These are phyloP conservation scores for Gallinago stenura DNA, from an alignment of 2,797 vertebrate species.

Conservation along the genomic window DNA sequence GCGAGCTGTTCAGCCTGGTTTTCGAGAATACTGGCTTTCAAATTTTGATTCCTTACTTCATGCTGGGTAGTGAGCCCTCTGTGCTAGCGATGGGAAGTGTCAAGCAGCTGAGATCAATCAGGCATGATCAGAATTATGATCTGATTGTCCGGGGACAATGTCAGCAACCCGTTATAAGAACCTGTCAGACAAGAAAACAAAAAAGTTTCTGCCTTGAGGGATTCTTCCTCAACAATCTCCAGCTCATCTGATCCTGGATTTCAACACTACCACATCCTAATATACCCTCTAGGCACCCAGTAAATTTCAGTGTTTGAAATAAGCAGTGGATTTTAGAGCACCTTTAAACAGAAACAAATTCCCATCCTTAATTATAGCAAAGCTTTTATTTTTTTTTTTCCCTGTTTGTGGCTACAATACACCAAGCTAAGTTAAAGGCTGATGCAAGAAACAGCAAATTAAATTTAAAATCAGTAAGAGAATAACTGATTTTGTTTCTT, in stretches of 20 bases:
- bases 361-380: not conserved
- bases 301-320: not conserved
- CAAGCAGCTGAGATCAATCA: not conserved
- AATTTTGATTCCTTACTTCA: not conserved
- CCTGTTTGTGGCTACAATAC: not conserved
- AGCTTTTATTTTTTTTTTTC: not conserved
- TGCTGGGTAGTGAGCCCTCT: not conserved
- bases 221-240: not conserved
- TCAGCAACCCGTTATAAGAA: not conserved
- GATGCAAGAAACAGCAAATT: not conserved
- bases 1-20: not conserved
- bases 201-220: not conserved
- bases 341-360: not conserved
- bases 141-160: not conserved
- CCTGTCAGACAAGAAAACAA: not conserved
- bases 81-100: not conserved
- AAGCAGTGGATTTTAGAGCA: not conserved
- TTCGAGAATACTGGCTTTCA: not conserved
- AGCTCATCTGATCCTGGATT: not conserved
- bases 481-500: not conserved
- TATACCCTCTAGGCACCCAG: not conserved
- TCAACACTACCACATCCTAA: not conserved
- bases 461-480: not conserved
- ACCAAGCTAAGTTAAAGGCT: not conserved
- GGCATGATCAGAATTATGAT: not conserved